Conservation (phyloP, 2,113 vertebrate genomes). For the Electrona antarctica region DNA sequence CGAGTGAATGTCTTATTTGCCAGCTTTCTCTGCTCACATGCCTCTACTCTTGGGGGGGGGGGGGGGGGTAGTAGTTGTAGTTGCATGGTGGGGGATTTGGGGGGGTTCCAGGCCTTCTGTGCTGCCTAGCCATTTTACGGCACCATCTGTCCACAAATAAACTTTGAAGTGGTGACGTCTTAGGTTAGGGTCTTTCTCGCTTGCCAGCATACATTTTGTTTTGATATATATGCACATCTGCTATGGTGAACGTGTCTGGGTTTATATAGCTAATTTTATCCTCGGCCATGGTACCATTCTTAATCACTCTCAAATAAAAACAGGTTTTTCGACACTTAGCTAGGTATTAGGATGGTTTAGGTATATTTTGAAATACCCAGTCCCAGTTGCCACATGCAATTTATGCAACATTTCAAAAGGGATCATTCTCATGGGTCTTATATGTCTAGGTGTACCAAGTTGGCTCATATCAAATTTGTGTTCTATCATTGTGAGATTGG, state of each 20-base stretch:
- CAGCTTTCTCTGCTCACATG: conserved; percentile 58
- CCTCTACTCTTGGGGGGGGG: conserved; percentile 53
- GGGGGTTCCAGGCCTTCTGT: conserved; percentile 59
- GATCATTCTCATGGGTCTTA: neutral
- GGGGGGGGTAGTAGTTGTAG: conserved; percentile 31
- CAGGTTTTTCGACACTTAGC: conserved; percentile 17
- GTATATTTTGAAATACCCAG: conserved; percentile 12
- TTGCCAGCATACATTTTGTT: conserved; percentile 51
- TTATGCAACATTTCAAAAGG: neutral
- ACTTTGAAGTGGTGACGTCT: conserved; percentile 66
- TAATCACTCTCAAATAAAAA: conserved; percentile 38
- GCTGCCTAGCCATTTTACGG: conserved; percentile 73
- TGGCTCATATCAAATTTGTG: neutral
- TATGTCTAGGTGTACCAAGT: neutral
- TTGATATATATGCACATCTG: conserved; percentile 66
- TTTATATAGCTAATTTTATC: conserved; percentile 54
- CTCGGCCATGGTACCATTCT: conserved; percentile 32
- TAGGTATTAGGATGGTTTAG: conserved; percentile 14
- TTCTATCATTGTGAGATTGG: neutral
- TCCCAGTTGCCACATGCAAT: conserved; percentile 10
- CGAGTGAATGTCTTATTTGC: conserved; percentile 50
- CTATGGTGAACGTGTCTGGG: conserved; percentile 40
- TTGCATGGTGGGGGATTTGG: neutral
- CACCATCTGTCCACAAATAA: conserved; percentile 74
- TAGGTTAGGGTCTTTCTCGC: conserved; percentile 52